phyloP scores from a whole-genome alignment of 1,140 invertebrate species.

The Onthophagus taurus region DNA sequence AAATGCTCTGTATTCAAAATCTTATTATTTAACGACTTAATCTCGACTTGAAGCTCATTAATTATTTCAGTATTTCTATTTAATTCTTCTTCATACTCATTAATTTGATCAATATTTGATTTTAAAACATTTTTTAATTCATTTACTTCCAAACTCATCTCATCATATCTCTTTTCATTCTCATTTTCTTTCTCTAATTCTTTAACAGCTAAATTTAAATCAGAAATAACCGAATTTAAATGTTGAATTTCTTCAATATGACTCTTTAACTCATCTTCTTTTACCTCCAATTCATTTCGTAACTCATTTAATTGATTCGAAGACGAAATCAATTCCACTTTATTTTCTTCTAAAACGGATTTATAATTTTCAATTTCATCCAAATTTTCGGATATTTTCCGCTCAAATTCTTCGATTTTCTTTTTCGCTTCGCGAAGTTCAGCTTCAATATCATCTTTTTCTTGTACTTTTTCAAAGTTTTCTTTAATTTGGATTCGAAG shows the following conservation, averaged over 20 bases:
- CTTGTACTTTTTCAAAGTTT: conserved; percentile 39
- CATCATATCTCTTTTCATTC: conserved; percentile 2
- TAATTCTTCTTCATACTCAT: conserved; percentile 27
- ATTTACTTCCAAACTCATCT: conserved; percentile 13
- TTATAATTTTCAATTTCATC: conserved; percentile 39
- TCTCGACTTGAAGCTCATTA: conserved; percentile 17
- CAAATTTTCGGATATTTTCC: conserved; percentile 28
- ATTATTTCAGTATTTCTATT: conserved; percentile 21
- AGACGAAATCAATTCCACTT: conserved; percentile 33
- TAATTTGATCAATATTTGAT: conserved; percentile 17
- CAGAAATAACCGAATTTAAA: conserved; percentile 24
- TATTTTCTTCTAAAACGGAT: conserved; percentile 35
- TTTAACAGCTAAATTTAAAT: conserved; percentile 24
- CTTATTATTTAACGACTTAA: conserved; percentile 19
- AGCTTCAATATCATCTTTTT: conserved; percentile 41
- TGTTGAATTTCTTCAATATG: conserved; percentile 20
- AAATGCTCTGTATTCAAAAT: conserved; percentile 18
- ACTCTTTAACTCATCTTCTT: conserved; percentile 17
- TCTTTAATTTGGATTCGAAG: conserved; percentile 42
- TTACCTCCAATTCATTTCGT: conserved; percentile 21
- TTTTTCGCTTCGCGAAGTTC: conserved; percentile 26
- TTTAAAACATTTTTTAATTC: conserved; percentile 14
- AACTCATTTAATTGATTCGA: conserved; percentile 22
- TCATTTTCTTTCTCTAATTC: conserved; percentile 25
- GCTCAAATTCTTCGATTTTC: conserved; percentile 39